These are phyloP conservation scores for Neogale vison DNA, from an alignment of 2,113 vertebrate genomes.

Conservation along the genomic window DNA sequence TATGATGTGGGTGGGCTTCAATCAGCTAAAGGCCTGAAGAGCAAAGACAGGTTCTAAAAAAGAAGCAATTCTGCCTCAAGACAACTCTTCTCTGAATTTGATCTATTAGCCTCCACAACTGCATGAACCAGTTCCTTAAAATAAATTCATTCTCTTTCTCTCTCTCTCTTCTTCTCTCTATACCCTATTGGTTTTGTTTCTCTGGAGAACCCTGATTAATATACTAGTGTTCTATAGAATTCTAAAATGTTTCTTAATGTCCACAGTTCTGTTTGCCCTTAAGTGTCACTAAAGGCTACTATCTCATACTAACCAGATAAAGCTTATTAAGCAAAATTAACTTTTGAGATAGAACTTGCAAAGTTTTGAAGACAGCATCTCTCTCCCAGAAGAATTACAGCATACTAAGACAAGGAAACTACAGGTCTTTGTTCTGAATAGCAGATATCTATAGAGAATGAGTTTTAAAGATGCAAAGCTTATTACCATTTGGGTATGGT, in stretches of 20 bases:
- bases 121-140: background rate
- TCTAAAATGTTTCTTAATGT: slow-evolving; percentile 24
- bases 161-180: background rate
- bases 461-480: slow-evolving; percentile 53
- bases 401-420: background rate
- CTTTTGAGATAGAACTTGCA: slow-evolving; percentile 40
- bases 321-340: background rate
- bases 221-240: background rate
- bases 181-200: background rate
- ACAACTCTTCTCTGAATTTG: background rate
- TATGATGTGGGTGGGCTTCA: background rate
- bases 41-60: background rate
- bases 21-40: background rate
- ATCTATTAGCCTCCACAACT: background rate
- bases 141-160: background rate
- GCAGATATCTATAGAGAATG: background rate
- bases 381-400: background rate
- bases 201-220: background rate
- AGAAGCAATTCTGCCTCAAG: background rate
- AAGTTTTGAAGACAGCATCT: background rate
- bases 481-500: slow-evolving; percentile 96
- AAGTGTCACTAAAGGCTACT: background rate
- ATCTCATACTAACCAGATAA: background rate
- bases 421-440: background rate
- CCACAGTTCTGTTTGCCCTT: background rate